Conservation (phyloP, 2,888 invertebrate genomes). For the Tromatobia lineatoria region DNA sequence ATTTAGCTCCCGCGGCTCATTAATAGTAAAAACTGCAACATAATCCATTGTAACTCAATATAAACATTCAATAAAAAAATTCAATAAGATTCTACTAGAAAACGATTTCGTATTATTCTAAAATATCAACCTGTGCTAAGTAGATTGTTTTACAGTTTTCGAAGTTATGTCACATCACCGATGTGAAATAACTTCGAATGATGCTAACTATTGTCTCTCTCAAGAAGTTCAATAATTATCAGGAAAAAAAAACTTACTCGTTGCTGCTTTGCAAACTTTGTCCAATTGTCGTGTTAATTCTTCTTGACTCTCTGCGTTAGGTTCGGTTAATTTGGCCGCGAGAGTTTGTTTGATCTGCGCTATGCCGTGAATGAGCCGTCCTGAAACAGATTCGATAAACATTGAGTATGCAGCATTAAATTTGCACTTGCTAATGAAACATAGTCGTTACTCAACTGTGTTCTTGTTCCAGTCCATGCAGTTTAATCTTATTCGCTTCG, state of each 20-base stretch:
- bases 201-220: too few relatives aligned
- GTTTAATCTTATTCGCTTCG: constrained; percentile 98
- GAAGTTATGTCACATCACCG: too few relatives aligned
- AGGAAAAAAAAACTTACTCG: constrained; percentile 88
- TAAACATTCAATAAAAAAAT: too few relatives aligned
- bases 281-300: constrained; percentile 91
- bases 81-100: too few relatives aligned
- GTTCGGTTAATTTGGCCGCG: constrained; percentile 89
- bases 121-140: too few relatives aligned
- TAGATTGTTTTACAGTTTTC: too few relatives aligned
- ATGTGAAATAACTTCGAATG: too few relatives aligned
- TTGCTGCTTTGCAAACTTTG: constrained; percentile 89
- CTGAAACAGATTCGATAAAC: constrained; percentile 85
- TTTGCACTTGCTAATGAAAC: not conserved
- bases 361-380: constrained; percentile 92
- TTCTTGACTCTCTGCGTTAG: constrained; percentile 87
- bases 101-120: too few relatives aligned
- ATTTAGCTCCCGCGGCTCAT: not conserved
- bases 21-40: too few relatives aligned
- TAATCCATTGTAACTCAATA: too few relatives aligned
- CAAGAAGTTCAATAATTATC: not conserved
- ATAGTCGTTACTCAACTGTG: constrained; percentile 89
- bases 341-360: constrained; percentile 92
- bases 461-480: constrained; percentile 96
- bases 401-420: constrained; percentile 40